These are phyloP conservation scores for Lasioglossum albipes DNA, from an alignment of 1,140 invertebrate species.

Conservation along the genomic window DNA sequence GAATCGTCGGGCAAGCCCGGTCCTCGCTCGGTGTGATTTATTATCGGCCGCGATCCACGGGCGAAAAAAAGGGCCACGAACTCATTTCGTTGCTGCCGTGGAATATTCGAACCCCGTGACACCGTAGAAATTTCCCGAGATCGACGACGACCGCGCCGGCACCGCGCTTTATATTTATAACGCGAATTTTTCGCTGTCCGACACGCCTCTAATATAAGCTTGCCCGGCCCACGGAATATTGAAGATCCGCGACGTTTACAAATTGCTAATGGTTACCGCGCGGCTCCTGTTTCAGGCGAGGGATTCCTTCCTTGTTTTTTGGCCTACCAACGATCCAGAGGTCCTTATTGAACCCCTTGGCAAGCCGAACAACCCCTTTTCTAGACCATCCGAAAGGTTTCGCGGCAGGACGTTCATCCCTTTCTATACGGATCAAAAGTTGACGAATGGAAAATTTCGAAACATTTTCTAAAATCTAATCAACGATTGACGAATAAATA, in stretches of 20 bases:
- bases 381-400: no score
- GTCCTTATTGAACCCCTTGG: no score
- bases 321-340: no score
- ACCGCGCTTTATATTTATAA: constrained; percentile 37
- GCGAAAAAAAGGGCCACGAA: background rate
- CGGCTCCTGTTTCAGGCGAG: background rate
- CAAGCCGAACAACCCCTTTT: no score
- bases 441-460: no score
- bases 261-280: constrained; percentile 13
- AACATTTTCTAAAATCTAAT: no score
- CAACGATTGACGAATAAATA: no score
- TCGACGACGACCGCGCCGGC: no score
- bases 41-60: background rate
- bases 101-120: background rate
- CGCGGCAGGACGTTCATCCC: no score
- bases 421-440: no score
- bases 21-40: constrained; percentile 19
- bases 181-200: constrained; percentile 38
- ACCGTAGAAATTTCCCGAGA: background rate
- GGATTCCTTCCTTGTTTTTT: background rate
- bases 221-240: constrained; percentile 12
- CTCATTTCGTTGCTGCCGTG: background rate
- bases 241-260: constrained; percentile 30
- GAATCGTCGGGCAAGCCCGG: constrained; percentile 23
- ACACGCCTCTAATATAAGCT: constrained; percentile 18